Evolutionary conservation across 2,113 vertebrate species (phyloP).

Genomic region (Rhynchomys soricoides): DNA sequence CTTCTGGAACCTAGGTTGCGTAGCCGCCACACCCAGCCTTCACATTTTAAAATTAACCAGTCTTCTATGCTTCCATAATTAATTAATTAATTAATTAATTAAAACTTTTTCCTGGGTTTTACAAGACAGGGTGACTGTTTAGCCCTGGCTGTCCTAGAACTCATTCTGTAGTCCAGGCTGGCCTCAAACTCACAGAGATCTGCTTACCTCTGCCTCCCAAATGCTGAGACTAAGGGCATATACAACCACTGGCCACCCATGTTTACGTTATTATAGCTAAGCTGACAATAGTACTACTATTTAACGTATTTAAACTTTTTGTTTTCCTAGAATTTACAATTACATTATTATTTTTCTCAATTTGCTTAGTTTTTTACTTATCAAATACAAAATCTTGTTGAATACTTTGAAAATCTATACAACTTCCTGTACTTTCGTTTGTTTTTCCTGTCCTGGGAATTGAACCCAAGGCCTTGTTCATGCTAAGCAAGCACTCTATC

Average conservation of each 20-base stretch:
- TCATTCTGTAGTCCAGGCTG: background rate
- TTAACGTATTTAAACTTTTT: slow-evolving; percentile 44
- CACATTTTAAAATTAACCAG: background rate
- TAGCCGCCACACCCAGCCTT: background rate
- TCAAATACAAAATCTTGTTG: background rate
- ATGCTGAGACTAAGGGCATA: background rate
- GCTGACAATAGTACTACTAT: background rate
- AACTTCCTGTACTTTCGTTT: background rate
- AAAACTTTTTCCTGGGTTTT: background rate
- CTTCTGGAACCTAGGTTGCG: background rate
- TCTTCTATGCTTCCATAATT: background rate
- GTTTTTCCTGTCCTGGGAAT: background rate
- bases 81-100: too few relatives aligned
- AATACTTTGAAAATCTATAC: slow-evolving; percentile 24
- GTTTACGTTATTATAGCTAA: background rate
- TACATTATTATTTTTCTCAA: slow-evolving; percentile 5
- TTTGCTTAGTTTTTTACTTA: slow-evolving; percentile 39
- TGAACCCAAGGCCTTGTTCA: background rate
- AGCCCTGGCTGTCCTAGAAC: background rate
- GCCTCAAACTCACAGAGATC: background rate
- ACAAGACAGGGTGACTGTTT: background rate
- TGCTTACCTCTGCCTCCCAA: background rate
- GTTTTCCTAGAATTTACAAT: slow-evolving; percentile 29
- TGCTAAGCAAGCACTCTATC: background rate
- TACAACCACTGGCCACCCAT: background rate